phyloP scores from a whole-genome alignment of 1,140 invertebrate species.

The Meloidogyne exigua region DNA sequence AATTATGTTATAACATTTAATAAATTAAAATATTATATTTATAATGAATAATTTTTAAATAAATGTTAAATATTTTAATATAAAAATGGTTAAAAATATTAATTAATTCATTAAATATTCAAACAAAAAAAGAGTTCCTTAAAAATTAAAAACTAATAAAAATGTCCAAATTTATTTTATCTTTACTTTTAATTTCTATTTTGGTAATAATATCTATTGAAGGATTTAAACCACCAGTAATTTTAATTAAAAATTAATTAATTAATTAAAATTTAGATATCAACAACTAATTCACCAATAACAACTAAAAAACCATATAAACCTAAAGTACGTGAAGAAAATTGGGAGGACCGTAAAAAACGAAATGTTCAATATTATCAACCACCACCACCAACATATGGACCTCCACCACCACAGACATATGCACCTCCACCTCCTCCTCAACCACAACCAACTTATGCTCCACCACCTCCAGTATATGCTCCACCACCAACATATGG shows the following conservation, averaged over 20 bases:
- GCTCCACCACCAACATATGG: not conserved
- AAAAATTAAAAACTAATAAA: not conserved
- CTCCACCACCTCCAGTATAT: not conserved
- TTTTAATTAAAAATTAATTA: not conserved
- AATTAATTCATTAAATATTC: not conserved
- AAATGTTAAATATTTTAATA: not conserved
- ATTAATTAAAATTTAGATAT: no score
- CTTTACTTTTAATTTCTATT: not conserved
- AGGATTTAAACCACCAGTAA: not conserved
- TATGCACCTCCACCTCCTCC: not conserved
- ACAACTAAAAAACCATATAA: not conserved
- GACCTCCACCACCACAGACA: not conserved
- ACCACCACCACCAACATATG: not conserved
- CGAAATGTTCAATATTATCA: not conserved
- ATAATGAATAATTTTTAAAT: not conserved
- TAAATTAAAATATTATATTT: not conserved
- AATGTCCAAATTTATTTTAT: not conserved
- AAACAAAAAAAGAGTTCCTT: not conserved
- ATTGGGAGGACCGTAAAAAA: not conserved
- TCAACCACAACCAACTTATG: no score
- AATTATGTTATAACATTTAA: no score
- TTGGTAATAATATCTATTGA: not conserved
- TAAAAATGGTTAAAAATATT: not conserved
- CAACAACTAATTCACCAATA: not conserved
- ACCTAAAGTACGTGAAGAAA: not conserved